A percentile compares a stretch with the other conserved stretches of the same genome.
Evolutionary conservation across 2,888 invertebrate genomes (phyloP).

Genomic region (Eudemis profundana): DNA sequence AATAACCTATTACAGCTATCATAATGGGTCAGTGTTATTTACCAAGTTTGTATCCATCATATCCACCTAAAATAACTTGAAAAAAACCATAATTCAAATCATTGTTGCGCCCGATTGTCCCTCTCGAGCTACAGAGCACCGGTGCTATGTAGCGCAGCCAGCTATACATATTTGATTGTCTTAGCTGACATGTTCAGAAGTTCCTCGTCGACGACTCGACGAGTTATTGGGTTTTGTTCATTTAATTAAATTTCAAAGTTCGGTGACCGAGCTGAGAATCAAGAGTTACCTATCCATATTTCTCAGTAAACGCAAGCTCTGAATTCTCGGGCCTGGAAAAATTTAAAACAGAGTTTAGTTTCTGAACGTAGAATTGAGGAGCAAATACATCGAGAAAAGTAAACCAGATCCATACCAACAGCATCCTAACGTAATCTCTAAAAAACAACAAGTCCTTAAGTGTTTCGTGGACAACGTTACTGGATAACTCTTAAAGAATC

Average conservation of each 20-base stretch:
- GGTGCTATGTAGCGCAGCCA: background rate
- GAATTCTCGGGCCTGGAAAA: too few relatives aligned
- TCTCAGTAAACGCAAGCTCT: too few relatives aligned
- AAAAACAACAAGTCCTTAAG: background rate
- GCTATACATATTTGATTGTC: slow-evolving; percentile 21
- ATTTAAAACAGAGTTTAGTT: background rate
- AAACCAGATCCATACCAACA: slow-evolving; percentile 1
- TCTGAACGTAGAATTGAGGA: background rate
- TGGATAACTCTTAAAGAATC: background rate
- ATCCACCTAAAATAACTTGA: too few relatives aligned
- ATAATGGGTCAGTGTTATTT: too few relatives aligned
- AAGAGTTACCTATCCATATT: background rate
- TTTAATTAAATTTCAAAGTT: slow-evolving; percentile 22
- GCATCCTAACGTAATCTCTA: background rate
- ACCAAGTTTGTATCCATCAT: too few relatives aligned
- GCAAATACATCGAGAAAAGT: background rate
- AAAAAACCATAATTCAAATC: background rate
- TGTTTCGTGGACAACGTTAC: background rate
- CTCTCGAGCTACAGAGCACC: background rate
- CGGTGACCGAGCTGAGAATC: background rate
- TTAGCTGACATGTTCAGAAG: slow-evolving; percentile 31
- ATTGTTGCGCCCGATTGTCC: slow-evolving; percentile 10
- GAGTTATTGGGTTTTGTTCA: slow-evolving; percentile 25
- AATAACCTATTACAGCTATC: too few relatives aligned
- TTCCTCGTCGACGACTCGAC: slow-evolving; percentile 5